Conservation (phyloP, 2,113 vertebrate genomes). For the Bolborhynchus lineola region DNA sequence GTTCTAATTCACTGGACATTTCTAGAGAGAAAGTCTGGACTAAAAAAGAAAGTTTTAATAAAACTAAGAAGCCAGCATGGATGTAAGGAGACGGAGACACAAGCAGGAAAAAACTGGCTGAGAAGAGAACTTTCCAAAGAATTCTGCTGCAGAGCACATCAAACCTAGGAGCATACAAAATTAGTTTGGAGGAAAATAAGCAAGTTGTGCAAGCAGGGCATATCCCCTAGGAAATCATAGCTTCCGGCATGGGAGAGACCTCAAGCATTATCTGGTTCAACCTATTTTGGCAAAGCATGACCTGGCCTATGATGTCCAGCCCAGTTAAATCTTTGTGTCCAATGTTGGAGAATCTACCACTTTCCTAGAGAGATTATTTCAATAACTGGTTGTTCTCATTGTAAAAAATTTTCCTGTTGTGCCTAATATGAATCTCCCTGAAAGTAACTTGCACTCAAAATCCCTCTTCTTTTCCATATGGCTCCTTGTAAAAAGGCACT, state of each 20-base stretch:
- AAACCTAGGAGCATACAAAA: background rate
- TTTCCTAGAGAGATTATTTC: background rate
- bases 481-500: background rate
- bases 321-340: background rate
- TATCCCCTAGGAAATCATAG: background rate
- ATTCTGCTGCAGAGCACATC: background rate
- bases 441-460: background rate
- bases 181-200: background rate
- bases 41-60: background rate
- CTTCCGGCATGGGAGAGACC: background rate
- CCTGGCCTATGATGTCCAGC: background rate
- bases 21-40: background rate
- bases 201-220: background rate
- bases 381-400: background rate
- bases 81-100: background rate
- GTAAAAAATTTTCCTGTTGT: background rate
- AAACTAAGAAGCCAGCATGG: background rate
- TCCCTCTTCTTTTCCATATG: background rate
- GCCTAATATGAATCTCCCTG: background rate
- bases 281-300: background rate
- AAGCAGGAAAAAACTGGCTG: background rate
- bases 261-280: background rate
- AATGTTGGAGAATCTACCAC: background rate
- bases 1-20: background rate
- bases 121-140: background rate